phyloP scores from a whole-genome alignment of 2,888 invertebrate species.

The Apocheima hispidaria region DNA sequence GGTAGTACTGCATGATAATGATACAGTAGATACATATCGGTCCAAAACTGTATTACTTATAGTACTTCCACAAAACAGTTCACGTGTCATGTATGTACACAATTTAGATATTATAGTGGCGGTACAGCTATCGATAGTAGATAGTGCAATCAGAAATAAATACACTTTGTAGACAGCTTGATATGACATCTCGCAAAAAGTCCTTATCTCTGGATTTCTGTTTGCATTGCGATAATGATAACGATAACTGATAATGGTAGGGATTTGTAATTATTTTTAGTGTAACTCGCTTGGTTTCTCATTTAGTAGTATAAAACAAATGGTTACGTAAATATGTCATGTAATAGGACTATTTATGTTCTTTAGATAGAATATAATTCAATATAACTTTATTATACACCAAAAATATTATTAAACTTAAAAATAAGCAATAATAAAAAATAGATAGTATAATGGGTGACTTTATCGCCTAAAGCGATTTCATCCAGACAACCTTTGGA shows the following conservation, averaged over 20 bases:
- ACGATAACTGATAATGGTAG: conserved; percentile 62
- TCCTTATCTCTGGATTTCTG: conserved; percentile 66
- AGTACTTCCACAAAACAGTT: conserved; percentile 2
- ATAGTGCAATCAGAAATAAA: conserved; percentile 74
- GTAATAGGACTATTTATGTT: conserved; percentile 14
- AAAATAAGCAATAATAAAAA: too few species aligned
- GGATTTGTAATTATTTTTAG: conserved; percentile 70
- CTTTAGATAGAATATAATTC: conserved; percentile 16
- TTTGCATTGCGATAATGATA: conserved; percentile 67
- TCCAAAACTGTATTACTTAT: neutral
- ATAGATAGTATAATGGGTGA: too few species aligned
- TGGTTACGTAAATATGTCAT: conserved; percentile 27
- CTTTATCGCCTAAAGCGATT: too few species aligned
- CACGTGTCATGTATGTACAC: conserved; percentile 36
- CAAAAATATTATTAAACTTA: too few species aligned
- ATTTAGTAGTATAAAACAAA: conserved; percentile 36
- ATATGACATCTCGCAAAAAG: conserved; percentile 73
- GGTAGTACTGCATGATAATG: neutral
- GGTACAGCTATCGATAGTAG: conserved; percentile 57
- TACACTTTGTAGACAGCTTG: conserved; percentile 65
- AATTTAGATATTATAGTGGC: conserved; percentile 48
- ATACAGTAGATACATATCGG: neutral
- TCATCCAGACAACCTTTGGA: neutral
- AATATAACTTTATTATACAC: too few species aligned
- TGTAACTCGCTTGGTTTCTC: conserved; percentile 47